A percentile compares a stretch with the other conserved stretches of the same genome.
phyloP scores from a whole-genome alignment of 2,797 vertebrate species.

The Balearica regulorum region DNA sequence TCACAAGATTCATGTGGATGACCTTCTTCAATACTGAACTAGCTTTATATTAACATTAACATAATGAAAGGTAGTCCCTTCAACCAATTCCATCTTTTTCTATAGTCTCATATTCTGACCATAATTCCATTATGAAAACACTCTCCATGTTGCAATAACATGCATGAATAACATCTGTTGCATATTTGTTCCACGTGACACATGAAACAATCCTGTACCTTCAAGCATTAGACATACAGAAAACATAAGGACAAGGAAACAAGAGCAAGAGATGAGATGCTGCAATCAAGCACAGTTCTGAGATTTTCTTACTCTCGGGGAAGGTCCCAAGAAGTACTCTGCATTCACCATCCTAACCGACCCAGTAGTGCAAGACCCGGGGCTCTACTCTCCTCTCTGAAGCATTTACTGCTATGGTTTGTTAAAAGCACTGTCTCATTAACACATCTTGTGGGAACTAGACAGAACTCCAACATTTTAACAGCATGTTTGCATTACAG shows the following conservation, averaged over 20 bases:
- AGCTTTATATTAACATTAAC: neutral
- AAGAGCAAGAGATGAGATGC: neutral
- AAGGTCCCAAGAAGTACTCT: neutral
- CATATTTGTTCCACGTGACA: neutral
- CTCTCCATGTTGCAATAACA: neutral
- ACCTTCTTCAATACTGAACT: neutral
- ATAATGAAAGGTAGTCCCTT: neutral
- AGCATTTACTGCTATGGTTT: neutral
- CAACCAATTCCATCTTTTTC: neutral
- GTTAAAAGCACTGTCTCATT: neutral
- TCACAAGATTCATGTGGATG: neutral
- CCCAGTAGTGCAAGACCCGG: neutral
- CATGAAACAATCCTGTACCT: neutral
- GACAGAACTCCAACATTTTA: neutral
- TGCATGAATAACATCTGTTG: neutral
- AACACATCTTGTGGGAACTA: neutral
- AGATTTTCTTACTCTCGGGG: neutral
- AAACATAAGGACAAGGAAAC: neutral
- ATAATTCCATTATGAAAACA: neutral
- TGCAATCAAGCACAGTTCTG: neutral
- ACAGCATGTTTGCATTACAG: rapidly evolving
- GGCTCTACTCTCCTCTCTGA: neutral
- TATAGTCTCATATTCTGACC: neutral
- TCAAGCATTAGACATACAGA: neutral
- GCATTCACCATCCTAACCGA: neutral